phyloP scores from a whole-genome alignment of 2,113 vertebrate species.

The Orthonyx spaldingii region DNA sequence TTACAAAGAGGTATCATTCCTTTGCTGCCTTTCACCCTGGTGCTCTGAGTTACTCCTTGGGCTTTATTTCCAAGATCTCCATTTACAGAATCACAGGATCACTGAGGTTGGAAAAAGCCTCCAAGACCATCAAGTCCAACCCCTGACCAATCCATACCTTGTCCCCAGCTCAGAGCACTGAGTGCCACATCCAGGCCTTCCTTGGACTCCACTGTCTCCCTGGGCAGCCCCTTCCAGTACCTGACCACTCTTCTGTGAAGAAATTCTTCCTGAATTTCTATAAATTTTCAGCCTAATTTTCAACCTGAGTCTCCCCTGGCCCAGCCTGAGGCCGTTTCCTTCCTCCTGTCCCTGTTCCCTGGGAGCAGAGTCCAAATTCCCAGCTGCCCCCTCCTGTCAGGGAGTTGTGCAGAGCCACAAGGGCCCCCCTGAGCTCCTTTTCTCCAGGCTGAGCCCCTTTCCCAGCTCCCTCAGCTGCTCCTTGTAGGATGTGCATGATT shows the following conservation, averaged over 20 bases:
- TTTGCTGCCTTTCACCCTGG: neutral
- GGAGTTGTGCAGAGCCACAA: neutral
- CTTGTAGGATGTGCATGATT: accelerated
- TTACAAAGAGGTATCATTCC: neutral
- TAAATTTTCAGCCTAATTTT: neutral
- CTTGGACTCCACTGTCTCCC: neutral
- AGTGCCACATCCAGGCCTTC: neutral
- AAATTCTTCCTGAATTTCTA: neutral
- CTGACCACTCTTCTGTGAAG: neutral
- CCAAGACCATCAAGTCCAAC: accelerated
- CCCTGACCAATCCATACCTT: neutral
- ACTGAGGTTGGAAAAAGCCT: neutral
- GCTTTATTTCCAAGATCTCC: neutral
- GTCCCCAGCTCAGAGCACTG: neutral
- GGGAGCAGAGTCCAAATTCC: neutral
- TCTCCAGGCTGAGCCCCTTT: neutral
- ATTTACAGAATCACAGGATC: neutral
- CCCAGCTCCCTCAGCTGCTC: neutral
- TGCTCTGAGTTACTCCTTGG: neutral
- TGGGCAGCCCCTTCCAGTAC: neutral
- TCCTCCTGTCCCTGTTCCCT: neutral
- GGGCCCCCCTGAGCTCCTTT: neutral
- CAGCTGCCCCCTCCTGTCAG: neutral
- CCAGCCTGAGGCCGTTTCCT: neutral
- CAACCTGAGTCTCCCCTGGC: neutral